Evolutionary conservation across 2,797 vertebrate genomes (phyloP).

Genomic region (Coregonus ussuriensis): DNA sequence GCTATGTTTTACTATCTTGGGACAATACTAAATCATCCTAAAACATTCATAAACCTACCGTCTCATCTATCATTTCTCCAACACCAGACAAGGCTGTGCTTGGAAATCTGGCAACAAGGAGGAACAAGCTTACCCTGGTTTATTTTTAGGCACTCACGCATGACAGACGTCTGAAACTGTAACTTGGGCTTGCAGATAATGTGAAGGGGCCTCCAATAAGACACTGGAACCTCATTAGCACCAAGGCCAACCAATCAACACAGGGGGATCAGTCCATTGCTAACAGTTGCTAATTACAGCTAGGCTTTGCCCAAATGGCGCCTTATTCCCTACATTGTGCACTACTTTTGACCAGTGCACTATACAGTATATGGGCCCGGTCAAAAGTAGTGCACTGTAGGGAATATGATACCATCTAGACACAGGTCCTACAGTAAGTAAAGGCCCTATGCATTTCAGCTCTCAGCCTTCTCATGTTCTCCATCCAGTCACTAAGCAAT

Average conservation of each 20-base stretch:
- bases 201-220: background rate
- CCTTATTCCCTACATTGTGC: background rate
- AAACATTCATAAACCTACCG: background rate
- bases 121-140: background rate
- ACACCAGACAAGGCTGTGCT: background rate
- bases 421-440: slow-evolving; percentile 16
- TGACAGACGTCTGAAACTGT: background rate
- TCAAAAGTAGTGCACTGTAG: background rate
- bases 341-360: background rate
- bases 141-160: background rate
- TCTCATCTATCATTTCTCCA: background rate
- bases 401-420: background rate
- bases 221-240: background rate
- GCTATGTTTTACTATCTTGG: background rate
- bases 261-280: background rate
- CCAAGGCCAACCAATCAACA: background rate
- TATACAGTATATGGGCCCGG: background rate
- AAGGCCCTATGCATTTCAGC: background rate
- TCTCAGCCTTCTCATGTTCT: slow-evolving; percentile 6
- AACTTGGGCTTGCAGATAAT: background rate
- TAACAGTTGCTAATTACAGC: background rate
- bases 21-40: background rate
- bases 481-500: slow-evolving; percentile 7
- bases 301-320: background rate
- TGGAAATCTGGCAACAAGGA: background rate